These are phyloP conservation scores for Ctenomys sociabilis DNA, from an alignment of 2,113 vertebrate species.

Conservation along the genomic window DNA sequence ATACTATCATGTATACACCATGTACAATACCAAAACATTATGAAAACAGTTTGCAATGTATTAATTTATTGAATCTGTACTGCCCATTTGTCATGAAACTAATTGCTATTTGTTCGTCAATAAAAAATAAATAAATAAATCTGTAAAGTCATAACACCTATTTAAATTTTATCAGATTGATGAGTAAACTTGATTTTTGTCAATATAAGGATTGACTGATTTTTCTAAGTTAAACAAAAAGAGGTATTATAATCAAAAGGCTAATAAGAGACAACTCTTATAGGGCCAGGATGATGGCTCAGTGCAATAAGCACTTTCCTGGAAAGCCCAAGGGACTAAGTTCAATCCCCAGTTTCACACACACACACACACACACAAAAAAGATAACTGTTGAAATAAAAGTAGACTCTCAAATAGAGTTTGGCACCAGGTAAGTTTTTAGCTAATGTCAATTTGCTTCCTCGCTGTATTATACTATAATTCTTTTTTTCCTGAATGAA, in stretches of 20 bases:
- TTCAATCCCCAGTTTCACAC: too few species aligned
- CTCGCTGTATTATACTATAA: background rate
- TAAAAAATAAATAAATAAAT: too few species aligned
- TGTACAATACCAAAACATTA: too few species aligned
- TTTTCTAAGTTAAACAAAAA: constrained; percentile 29
- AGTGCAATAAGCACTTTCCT: too few species aligned
- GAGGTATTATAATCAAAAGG: background rate
- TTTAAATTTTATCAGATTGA: background rate
- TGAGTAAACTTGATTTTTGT: background rate
- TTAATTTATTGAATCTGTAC: too few species aligned
- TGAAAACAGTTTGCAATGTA: too few species aligned
- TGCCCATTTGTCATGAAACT: too few species aligned
- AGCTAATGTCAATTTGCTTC: background rate
- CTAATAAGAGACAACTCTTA: background rate
- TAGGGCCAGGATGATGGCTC: too few species aligned
- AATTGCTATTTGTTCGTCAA: too few species aligned
- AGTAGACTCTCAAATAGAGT: background rate
- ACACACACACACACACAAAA: too few species aligned
- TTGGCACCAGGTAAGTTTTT: background rate
- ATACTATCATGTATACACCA: too few species aligned
- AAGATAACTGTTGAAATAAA: background rate
- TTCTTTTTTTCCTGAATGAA: background rate
- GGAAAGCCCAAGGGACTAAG: too few species aligned
- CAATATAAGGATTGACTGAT: background rate
- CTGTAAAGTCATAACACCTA: constrained; percentile 23